A percentile compares a stretch with the other conserved stretches of the same genome.
Conservation (phyloP, 2,888 invertebrate genomes). For the Cryptus armator region DNA sequence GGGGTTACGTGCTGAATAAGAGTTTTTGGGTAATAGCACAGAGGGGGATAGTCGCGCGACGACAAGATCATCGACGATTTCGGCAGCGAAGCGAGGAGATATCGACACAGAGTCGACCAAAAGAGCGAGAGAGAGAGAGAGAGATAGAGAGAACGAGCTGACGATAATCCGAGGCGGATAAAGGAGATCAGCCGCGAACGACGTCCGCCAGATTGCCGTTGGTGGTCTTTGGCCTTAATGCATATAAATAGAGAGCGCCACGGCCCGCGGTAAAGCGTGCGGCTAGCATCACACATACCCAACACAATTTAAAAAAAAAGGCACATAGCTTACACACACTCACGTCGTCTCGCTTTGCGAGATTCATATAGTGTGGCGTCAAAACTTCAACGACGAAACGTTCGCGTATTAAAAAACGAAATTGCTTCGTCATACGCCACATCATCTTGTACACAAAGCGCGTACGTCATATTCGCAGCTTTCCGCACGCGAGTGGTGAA, state of each 20-base stretch:
- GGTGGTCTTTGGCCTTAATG: conserved; percentile 69
- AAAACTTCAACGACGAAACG: conserved; percentile 38
- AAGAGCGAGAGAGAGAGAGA: background rate
- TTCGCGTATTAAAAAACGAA: conserved; percentile 30
- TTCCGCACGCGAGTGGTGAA: conserved; percentile 38
- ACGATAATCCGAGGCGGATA: conserved; percentile 66
- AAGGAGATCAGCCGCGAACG: conserved; percentile 65
- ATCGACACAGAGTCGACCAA: conserved; percentile 4
- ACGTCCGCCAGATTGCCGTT: conserved; percentile 63
- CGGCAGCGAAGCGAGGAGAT: conserved; percentile 29
- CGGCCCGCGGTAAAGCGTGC: conserved; percentile 37
- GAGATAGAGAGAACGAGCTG: conserved; percentile 9
- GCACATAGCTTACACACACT: conserved; percentile 2
- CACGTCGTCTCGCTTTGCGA: background rate
- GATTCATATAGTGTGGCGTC: conserved; percentile 1
- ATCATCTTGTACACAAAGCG: conserved; percentile 30
- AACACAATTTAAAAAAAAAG: background rate
- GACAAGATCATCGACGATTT: conserved; percentile 56
- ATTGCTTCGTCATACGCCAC: conserved; percentile 42
- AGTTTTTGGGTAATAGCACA: conserved; percentile 42
- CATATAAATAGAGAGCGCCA: conserved; percentile 64
- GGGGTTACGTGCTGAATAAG: conserved; percentile 11
- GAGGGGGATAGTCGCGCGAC: conserved; percentile 43
- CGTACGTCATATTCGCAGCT: conserved; percentile 23
- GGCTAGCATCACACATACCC: conserved; percentile 4